phyloP scores from a whole-genome alignment of 2,113 vertebrate genomes.

The Corapipo altera region DNA sequence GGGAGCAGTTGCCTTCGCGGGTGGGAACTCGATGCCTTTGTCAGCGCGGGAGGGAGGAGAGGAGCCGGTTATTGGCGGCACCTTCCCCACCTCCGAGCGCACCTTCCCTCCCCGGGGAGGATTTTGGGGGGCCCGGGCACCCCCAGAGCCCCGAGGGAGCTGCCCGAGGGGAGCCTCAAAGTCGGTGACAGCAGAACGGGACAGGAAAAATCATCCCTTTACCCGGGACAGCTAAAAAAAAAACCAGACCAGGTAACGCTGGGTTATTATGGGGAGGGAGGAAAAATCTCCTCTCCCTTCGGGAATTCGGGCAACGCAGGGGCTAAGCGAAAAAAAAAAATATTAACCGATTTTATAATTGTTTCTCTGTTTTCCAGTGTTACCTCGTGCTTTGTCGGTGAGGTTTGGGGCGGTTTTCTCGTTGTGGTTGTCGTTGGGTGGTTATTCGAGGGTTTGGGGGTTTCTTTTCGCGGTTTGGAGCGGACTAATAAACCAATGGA shows the following conservation, averaged over 20 bases:
- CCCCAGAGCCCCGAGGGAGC: not conserved
- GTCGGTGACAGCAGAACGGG: not conserved
- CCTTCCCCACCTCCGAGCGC: not conserved
- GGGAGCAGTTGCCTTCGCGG: not conserved
- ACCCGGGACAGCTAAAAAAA: not conserved
- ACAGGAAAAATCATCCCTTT: not conserved
- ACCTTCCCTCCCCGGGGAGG: not conserved
- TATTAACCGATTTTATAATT: not conserved
- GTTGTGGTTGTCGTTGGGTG: not conserved
- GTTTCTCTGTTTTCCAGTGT: not conserved
- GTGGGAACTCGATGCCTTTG: not conserved
- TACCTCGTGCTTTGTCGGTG: not conserved
- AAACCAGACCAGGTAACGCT: not conserved
- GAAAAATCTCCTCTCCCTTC: not conserved
- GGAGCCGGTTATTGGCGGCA: accelerated
- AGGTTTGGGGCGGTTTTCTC: not conserved
- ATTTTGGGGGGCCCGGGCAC: accelerated
- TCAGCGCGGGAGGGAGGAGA: not conserved
- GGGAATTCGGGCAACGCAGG: not conserved
- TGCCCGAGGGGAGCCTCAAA: not conserved
- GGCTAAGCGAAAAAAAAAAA: accelerated
- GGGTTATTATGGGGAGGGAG: not conserved
- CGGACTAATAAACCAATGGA: accelerated
- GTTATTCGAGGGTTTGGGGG: not conserved
- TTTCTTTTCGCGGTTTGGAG: not conserved